A percentile compares a stretch with the other conserved stretches of the same genome.
These are phyloP conservation scores for Apocrypta bakeri DNA, from an alignment of 1,140 invertebrate species.

Conservation along the genomic window DNA sequence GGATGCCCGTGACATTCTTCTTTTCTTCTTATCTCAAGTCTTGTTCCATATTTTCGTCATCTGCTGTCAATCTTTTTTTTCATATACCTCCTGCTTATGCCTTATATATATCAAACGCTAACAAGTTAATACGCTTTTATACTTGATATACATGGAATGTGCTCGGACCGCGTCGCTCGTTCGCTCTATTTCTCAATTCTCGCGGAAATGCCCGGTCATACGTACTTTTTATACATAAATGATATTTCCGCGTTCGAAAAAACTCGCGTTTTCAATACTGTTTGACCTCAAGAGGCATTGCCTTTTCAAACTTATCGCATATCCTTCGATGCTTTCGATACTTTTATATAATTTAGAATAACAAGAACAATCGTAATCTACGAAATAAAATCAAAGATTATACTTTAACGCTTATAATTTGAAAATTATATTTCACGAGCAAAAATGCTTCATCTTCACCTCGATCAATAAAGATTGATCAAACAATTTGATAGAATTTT, in stretches of 20 bases:
- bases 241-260: neutral
- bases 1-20: slow-evolving; percentile 19
- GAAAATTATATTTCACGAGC: neutral
- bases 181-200: slow-evolving; percentile 17
- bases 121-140: slow-evolving; percentile 58
- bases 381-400: neutral
- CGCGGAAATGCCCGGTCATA: slow-evolving; percentile 3
- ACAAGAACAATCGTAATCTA: neutral
- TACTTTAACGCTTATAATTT: neutral
- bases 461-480: neutral
- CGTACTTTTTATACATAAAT: neutral
- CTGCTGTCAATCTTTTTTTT: slow-evolving; percentile 48
- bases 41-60: slow-evolving; percentile 57
- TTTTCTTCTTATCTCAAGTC: slow-evolving; percentile 52
- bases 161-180: slow-evolving; percentile 54
- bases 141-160: slow-evolving; percentile 65
- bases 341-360: neutral
- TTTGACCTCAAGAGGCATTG: neutral
- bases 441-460: neutral
- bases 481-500: too few species aligned
- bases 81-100: slow-evolving; percentile 52
- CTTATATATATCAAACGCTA: slow-evolving; percentile 64
- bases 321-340: neutral
- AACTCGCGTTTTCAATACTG: slow-evolving; percentile 5
- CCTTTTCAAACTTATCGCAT: neutral